Conservation (phyloP, 2,888 invertebrate genomes). For the Thera obeliscata region DNA sequence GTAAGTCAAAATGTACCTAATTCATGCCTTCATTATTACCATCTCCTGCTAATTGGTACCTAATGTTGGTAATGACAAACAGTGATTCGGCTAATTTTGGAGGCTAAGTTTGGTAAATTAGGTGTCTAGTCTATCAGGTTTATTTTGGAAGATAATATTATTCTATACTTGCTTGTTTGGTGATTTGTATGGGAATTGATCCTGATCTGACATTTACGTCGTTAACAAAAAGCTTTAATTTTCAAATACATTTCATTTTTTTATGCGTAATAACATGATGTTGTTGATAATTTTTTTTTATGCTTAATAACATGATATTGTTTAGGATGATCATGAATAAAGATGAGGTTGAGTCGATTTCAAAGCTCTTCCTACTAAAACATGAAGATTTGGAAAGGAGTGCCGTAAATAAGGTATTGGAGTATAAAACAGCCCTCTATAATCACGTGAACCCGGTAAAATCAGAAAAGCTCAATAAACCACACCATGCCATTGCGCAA, state of each 20-base stretch:
- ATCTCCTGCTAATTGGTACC: not conserved
- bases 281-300: not conserved
- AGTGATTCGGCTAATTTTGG: too few species aligned
- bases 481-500: conserved; percentile 67
- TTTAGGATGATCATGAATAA: not conserved
- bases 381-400: not conserved
- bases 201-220: not conserved
- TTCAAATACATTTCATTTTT: too few species aligned
- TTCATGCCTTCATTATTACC: too few species aligned
- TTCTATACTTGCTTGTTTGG: not conserved
- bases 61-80: not conserved
- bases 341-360: not conserved
- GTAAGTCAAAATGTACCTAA: too few species aligned
- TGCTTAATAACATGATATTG: not conserved
- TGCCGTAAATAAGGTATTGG: too few species aligned
- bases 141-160: not conserved
- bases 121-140: not conserved
- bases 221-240: conserved; percentile 2
- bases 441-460: conserved; percentile 28
- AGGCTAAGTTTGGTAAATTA: not conserved
- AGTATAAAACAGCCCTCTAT: too few species aligned
- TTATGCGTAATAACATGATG: not conserved
- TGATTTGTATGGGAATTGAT: not conserved
- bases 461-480: conserved; percentile 39
- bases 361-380: not conserved